Evolutionary conservation across 1,140 invertebrate species (phyloP), one percentile per base, ranked within the genome.

Genomic region (Diprion similis): DNA sequence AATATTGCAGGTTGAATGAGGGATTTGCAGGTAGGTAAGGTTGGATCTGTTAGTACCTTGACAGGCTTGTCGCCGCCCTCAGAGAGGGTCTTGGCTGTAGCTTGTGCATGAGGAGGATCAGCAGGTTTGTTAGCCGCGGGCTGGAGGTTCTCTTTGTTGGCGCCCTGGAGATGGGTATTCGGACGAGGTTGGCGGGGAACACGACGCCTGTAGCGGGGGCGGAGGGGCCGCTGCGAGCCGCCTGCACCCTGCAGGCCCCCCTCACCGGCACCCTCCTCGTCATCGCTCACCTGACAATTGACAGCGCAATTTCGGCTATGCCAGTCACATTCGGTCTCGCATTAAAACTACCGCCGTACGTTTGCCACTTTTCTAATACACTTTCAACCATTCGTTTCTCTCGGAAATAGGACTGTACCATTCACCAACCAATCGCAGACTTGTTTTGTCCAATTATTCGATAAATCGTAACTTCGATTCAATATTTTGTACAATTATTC

Each of bases 201-300:
- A 68, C 79, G 77, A 71, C 79, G 77, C 74, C 75, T 77, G 19
- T 81, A 79, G 45, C 81, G 80, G n/a, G 79, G 78, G 70, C 77
- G 74, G 66, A 74, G 78, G 71, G 75, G 72, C 75, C 78, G 78
- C 19, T 72, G 77, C 24, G 65, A 66, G 66, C 67, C 75, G 66
- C 66, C 75, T 45, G 64, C 74, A 64, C 75, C 46, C 48, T 77
- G 24, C 24, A 37, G 75, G 37, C 67, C 72, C 48, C 37, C 70
- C 64, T 78, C 79, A 69, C 66, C 75, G 68, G 48, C 70, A 65
- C 68, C 75, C 64, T 80, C 79, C 17, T 78, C 79, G 37, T 78
- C 76, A 46, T 79, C 79, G 47, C 74, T 80, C 46, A 81, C 77
- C 81, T 79, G 71, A 71, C 68, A 47, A 69, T 73, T 68, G 11